Conservation (phyloP, 2,113 vertebrate species). For the Alexandromys fortis region DNA sequence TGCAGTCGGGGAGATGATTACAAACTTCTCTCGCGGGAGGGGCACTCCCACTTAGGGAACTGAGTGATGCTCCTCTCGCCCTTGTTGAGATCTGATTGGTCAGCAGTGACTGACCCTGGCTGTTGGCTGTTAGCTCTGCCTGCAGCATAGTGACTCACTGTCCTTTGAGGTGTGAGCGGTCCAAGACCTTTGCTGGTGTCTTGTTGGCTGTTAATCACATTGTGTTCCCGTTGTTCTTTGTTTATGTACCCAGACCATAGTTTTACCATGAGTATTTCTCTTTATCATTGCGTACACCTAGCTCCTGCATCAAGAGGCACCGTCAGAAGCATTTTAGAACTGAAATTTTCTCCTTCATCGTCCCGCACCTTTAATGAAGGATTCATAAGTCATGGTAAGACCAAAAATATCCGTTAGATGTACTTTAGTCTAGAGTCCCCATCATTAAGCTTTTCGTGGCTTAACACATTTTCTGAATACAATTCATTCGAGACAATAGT, state of each 20-base stretch:
- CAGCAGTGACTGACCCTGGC: neutral
- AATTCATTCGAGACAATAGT: neutral
- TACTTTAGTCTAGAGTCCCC: neutral
- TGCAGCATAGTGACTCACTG: neutral
- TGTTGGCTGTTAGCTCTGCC: neutral
- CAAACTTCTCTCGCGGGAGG: no score
- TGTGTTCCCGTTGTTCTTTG: neutral
- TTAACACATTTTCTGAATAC: neutral
- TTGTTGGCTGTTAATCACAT: neutral
- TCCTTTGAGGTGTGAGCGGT: neutral
- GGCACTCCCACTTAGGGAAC: neutral
- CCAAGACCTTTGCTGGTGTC: neutral
- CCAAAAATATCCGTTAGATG: neutral
- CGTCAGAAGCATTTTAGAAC: neutral
- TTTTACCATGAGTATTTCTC: neutral
- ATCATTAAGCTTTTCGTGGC: neutral
- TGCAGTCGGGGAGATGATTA: neutral
- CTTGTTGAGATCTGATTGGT: neutral
- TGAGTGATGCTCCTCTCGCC: neutral
- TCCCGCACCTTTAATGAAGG: neutral
- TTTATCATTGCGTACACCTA: neutral
- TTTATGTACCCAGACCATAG: neutral
- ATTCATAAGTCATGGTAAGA: neutral
- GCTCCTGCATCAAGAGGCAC: neutral
- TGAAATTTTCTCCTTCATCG: neutral